These are phyloP conservation scores for Notodonta dromedarius DNA, from an alignment of 2,888 invertebrate species.

Conservation along the genomic window DNA sequence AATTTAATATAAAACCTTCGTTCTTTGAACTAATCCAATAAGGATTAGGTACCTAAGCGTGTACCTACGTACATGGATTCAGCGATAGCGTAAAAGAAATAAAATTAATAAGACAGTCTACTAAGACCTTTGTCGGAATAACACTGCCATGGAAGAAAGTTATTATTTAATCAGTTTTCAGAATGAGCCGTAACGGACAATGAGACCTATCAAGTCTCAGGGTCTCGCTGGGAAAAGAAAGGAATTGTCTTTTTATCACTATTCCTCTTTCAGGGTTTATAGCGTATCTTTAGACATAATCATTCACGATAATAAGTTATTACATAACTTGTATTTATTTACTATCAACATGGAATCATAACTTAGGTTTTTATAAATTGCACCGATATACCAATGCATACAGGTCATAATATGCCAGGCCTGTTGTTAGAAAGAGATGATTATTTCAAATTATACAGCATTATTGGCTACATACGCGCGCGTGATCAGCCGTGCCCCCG, in stretches of 20 bases:
- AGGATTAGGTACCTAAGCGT: conserved; percentile 12
- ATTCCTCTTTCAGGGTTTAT: neutral
- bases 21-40: conserved; percentile 32
- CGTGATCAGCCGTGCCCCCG: too few relatives aligned
- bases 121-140: conserved; percentile 14
- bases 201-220: conserved; percentile 9
- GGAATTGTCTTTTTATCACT: neutral
- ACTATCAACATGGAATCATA: too few relatives aligned
- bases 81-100: conserved; percentile 10
- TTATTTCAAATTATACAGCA: too few relatives aligned
- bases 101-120: conserved; percentile 21
- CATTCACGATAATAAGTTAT: too few relatives aligned
- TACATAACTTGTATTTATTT: too few relatives aligned
- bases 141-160: conserved; percentile 10
- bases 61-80: neutral
- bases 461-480: too few relatives aligned
- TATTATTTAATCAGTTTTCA: conserved; percentile 23
- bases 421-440: too few relatives aligned
- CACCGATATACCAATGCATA: too few relatives aligned
- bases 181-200: conserved; percentile 12
- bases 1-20: conserved; percentile 27
- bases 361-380: too few relatives aligned
- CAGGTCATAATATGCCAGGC: too few relatives aligned
- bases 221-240: neutral
- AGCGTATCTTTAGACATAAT: too few relatives aligned